Percentiles rank a stretch among this genome's conserved stretches.
phyloP scores from a whole-genome alignment of 2,113 vertebrate species.

The Pao palembangensis region DNA sequence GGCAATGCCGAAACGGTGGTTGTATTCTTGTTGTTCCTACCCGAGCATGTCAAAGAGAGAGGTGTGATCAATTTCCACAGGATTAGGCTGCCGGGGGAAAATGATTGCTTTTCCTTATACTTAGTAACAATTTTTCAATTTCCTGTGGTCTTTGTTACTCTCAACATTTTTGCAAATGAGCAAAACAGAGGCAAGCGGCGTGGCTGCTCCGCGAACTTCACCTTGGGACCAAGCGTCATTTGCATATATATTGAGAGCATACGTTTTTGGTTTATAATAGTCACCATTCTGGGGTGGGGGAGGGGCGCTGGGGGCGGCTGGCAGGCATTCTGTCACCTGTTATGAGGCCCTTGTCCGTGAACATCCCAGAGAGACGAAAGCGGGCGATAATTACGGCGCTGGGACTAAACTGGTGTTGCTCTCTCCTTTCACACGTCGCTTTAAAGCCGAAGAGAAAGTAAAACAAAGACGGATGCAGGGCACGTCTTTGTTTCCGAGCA shows the following conservation, averaged over 20 bases:
- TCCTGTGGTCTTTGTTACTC: slow-evolving; percentile 77
- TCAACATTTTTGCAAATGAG: slow-evolving; percentile 77
- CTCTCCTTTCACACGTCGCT: slow-evolving; percentile 61
- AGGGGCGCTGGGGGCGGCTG: slow-evolving; percentile 63
- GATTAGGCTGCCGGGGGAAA: slow-evolving; percentile 73
- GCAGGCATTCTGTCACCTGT: slow-evolving; percentile 72
- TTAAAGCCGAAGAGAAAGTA: slow-evolving; percentile 55
- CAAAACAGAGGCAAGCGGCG: slow-evolving; percentile 73
- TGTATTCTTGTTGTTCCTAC: slow-evolving; percentile 53
- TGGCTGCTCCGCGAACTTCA: slow-evolving; percentile 71
- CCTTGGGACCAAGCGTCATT: slow-evolving; percentile 78
- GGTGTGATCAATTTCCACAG: slow-evolving; percentile 76
- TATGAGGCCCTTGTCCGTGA: slow-evolving; percentile 73
- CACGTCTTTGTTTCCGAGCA: slow-evolving; percentile 34
- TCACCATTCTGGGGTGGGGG: slow-evolving; percentile 69
- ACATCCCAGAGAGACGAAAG: slow-evolving; percentile 71
- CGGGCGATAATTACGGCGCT: slow-evolving; percentile 72
- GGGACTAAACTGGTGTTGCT: slow-evolving; percentile 64
- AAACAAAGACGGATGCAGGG: slow-evolving; percentile 45
- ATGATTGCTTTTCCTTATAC: slow-evolving; percentile 78
- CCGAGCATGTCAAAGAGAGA: slow-evolving; percentile 58
- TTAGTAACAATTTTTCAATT: slow-evolving; percentile 77
- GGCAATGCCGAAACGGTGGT: slow-evolving; percentile 41
- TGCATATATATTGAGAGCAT: slow-evolving; percentile 90
- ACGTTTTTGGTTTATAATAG: slow-evolving; percentile 84